Conservation (phyloP, 2,113 vertebrate species). For the Tenrec ecaudatus region DNA sequence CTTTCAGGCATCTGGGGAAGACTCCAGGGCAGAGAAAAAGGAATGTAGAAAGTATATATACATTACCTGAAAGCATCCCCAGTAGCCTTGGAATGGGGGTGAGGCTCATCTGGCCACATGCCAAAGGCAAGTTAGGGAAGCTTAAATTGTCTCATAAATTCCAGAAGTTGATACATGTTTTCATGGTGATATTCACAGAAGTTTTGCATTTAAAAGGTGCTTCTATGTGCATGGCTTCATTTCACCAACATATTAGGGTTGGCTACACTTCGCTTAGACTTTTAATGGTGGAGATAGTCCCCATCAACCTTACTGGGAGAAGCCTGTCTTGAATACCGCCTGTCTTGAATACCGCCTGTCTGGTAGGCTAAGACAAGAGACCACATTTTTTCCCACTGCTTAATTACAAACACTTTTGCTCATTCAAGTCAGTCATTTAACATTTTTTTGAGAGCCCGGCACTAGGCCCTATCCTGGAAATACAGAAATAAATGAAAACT, state of each 20-base stretch:
- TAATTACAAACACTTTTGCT: not conserved
- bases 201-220: not conserved
- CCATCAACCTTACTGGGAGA: not conserved
- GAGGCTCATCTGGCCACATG: not conserved
- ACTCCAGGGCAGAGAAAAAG: not conserved
- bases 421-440: not conserved
- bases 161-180: not conserved
- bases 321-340: not conserved
- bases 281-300: not conserved
- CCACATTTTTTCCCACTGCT: not conserved
- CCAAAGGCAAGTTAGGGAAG: not conserved
- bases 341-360: not conserved
- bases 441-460: not conserved
- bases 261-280: not conserved
- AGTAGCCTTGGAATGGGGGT: not conserved
- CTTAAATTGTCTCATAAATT: not conserved
- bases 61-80: not conserved
- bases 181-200: not conserved
- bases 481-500: slow-evolving; percentile 6
- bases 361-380: not conserved
- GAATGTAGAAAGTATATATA: not conserved
- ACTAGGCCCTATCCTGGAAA: not conserved
- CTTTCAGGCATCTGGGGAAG: not conserved
- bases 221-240: not conserved
- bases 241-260: not conserved